These are phyloP conservation scores for Papilio dardanus DNA, from an alignment of 1,140 invertebrate species.

Conservation along the genomic window DNA sequence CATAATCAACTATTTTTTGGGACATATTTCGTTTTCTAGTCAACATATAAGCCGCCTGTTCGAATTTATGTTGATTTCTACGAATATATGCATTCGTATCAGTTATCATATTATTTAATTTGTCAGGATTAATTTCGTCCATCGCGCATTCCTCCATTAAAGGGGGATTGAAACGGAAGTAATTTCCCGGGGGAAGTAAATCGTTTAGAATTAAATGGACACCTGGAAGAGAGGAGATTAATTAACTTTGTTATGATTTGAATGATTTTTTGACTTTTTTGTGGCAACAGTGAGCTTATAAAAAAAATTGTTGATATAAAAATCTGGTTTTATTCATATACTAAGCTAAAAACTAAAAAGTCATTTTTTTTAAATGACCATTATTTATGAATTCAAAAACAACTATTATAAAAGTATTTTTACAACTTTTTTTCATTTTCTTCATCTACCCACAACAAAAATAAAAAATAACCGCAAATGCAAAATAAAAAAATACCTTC, in stretches of 20 bases:
- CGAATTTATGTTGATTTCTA: conserved; percentile 89
- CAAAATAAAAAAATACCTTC: too few relatives aligned
- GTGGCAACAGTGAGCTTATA: background rate
- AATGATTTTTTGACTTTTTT: background rate
- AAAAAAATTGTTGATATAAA: too few relatives aligned
- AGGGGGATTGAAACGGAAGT: conserved; percentile 96
- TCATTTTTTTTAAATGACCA: too few relatives aligned
- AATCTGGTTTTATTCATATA: too few relatives aligned
- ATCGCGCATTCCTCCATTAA: conserved; percentile 91
- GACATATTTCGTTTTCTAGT: conserved; percentile 50
- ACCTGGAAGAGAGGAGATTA: conserved; percentile 75
- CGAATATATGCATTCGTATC: conserved; percentile 90
- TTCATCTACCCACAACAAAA: too few relatives aligned
- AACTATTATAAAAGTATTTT: too few relatives aligned
- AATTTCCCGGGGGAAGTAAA: conserved; percentile 89
- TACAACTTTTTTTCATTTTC: too few relatives aligned
- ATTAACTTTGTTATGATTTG: background rate
- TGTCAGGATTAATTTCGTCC: conserved; percentile 91
- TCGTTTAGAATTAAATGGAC: conserved; percentile 93
- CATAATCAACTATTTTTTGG: conserved; percentile 56
- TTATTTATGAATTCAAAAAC: too few relatives aligned
- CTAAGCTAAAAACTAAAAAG: too few relatives aligned
- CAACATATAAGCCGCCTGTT: conserved; percentile 65
- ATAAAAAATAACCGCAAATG: too few relatives aligned
- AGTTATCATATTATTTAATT: conserved; percentile 84